Percentiles rank a stretch among this genome's conserved stretches.
Conservation (phyloP, 2,888 invertebrate genomes). For the Agonopterix alstromeriana region DNA sequence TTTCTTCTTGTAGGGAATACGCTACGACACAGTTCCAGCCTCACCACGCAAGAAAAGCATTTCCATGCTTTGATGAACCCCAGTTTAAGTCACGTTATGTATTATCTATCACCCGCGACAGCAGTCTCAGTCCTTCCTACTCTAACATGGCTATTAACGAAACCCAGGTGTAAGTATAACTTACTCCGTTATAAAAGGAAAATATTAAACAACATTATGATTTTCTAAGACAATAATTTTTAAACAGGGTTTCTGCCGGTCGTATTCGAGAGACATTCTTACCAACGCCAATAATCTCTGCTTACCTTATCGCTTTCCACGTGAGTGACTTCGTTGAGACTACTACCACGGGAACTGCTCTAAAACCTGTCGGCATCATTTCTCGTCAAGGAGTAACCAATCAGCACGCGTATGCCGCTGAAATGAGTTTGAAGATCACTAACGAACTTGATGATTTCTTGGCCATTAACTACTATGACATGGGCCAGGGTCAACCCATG, state of each 20-base stretch:
- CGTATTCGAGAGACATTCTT: slow-evolving; percentile 63
- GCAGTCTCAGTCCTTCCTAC: slow-evolving; percentile 62
- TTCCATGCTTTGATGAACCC: slow-evolving; percentile 94
- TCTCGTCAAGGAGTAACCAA: slow-evolving; percentile 48
- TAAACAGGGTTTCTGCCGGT: slow-evolving; percentile 20
- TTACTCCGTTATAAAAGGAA: too few relatives aligned
- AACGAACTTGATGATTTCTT: slow-evolving; percentile 77
- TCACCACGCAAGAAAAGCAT: slow-evolving; percentile 86
- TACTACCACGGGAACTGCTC: slow-evolving; percentile 24
- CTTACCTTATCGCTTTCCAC: slow-evolving; percentile 90
- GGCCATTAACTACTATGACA: slow-evolving; percentile 66
- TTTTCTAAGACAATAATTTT: neutral
- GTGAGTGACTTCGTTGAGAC: slow-evolving; percentile 83
- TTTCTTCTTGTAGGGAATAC: slow-evolving; percentile 40
- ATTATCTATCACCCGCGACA: slow-evolving; percentile 79
- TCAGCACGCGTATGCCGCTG: slow-evolving; percentile 65
- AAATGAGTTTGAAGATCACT: slow-evolving; percentile 62
- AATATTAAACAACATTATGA: neutral
- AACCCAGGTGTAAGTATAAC: slow-evolving; percentile 37
- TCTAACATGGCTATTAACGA: slow-evolving; percentile 80
- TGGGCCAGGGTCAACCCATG: slow-evolving; percentile 68
- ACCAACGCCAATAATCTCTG: slow-evolving; percentile 82
- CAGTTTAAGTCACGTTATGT: slow-evolving; percentile 85
- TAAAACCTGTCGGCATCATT: slow-evolving; percentile 53
- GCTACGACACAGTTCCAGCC: slow-evolving; percentile 88